Evolutionary conservation across 1,140 invertebrate species (phyloP).

Genomic region (Chymomyza costata): DNA sequence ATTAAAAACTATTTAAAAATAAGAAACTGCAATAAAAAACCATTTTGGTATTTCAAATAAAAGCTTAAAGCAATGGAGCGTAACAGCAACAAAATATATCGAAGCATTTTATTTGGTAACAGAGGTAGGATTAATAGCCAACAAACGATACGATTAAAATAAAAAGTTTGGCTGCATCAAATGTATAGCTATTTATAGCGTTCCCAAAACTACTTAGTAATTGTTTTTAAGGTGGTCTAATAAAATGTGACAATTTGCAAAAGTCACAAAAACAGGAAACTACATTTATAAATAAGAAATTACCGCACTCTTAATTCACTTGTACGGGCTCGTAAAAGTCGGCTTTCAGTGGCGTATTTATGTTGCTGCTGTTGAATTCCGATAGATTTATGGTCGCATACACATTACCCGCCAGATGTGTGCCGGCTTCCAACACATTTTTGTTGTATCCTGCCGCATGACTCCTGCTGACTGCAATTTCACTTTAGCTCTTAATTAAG

Average conservation of each 20-base stretch:
- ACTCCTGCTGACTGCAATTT: slow-evolving; percentile 1
- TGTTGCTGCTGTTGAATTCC: slow-evolving; percentile 48
- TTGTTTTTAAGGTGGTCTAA: no score
- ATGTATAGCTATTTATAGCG: no score
- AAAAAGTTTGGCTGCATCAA: no score
- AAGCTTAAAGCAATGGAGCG: no score
- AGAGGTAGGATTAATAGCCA: no score
- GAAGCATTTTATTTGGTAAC: no score
- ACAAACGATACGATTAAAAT: no score
- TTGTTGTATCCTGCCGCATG: slow-evolving; percentile 19
- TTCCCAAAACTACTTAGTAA: no score
- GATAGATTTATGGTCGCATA: slow-evolving; percentile 59
- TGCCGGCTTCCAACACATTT: slow-evolving; percentile 48
- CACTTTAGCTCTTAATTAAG: slow-evolving; percentile 55
- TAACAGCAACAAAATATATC: no score
- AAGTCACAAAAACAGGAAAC: slow-evolving; percentile 14
- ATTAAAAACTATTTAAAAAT: no score
- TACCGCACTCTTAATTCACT: slow-evolving; percentile 57
- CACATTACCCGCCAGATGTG: slow-evolving; percentile 42
- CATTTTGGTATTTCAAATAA: no score
- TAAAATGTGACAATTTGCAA: background rate
- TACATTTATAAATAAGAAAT: slow-evolving; percentile 54
- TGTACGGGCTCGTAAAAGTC: slow-evolving; percentile 43
- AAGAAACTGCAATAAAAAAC: no score
- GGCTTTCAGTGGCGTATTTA: slow-evolving; percentile 58